Base-by-base conservation (phyloP, 2,888 invertebrate genomes). In the Drosophila buzzatii region DNA sequence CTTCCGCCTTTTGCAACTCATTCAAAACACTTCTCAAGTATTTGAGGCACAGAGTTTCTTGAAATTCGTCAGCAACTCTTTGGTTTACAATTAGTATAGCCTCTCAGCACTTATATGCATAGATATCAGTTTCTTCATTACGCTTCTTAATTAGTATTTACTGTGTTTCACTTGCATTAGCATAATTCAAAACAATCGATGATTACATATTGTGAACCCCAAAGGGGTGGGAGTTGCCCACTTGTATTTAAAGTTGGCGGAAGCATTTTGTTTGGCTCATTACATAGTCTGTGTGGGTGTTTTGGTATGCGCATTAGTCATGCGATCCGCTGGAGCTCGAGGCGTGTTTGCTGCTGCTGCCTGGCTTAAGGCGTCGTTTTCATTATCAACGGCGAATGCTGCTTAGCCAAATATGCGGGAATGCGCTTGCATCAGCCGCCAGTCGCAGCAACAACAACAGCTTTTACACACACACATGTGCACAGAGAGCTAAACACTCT, bases 271-370 rank as follows among this genome's bases (percentile, higher is more conserved):
- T 41, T 39, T 20, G n/a, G 49, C 27, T 58, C 27, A 20, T 39
- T 52, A n/a, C 12, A 16, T 20, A 1, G 42, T 44, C n/a, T 31
- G 37, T 57, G 62, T 66, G 62, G 47, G 53, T 20, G 67, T 35
- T 70, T 69, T 69, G 80, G 70, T 47, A 88, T 79, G 83, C 56
- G 75, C 85, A 81, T 77, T 83, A 81, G 81, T 76, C 85, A 84
- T 73, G 71, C 85, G 58, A 63, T 41, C 14, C 45, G 27, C 27
- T 42, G 59, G 41, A 47, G 70, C 35, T 60, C 12, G 70, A 20
- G 58, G 56, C 76, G 41, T 60, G 60, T 45, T 39, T 64, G 44
- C 23, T 41, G 27, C 37, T 44, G 47, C 16, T 3, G 44, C 20
- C 56, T 53, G 56, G 16, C 37, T 35, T 39, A 44, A 59, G 64